These are phyloP conservation scores for Dolichomitus sp. DNA, from an alignment of 2,888 invertebrate species.

Conservation along the genomic window DNA sequence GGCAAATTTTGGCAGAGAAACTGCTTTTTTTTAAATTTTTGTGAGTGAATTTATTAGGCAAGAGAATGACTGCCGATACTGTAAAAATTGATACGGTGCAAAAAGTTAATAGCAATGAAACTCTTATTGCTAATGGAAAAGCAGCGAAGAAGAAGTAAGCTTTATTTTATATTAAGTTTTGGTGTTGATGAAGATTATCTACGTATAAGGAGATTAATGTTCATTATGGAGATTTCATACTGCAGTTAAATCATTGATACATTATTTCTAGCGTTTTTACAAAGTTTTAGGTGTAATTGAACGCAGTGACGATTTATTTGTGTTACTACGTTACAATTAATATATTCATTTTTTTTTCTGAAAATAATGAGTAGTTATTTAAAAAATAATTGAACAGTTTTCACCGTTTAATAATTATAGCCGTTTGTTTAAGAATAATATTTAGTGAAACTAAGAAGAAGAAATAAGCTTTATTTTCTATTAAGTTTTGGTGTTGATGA, in stretches of 20 bases:
- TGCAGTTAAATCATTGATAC: too few relatives aligned
- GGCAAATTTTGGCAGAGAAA: neutral
- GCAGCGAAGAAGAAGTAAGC: conserved; percentile 50
- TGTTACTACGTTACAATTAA: too few relatives aligned
- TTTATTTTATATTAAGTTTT: neutral
- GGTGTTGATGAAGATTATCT: neutral
- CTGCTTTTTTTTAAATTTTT: neutral
- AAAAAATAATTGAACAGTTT: too few relatives aligned
- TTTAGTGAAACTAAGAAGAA: conserved; percentile 31
- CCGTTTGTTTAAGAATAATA: too few relatives aligned
- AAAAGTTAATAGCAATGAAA: conserved; percentile 19
- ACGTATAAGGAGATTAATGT: neutral
- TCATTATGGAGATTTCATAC: neutral
- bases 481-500: neutral
- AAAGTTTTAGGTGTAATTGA: too few relatives aligned
- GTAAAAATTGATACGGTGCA: neutral
- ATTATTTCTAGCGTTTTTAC: too few relatives aligned
- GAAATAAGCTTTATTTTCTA: conserved; percentile 47
- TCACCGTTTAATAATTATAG: too few relatives aligned
- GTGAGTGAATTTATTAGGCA: conserved; percentile 7
- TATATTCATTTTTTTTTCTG: too few relatives aligned
- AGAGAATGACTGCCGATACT: conserved; percentile 39
- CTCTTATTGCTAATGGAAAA: conserved; percentile 31
- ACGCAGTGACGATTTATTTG: too few relatives aligned
- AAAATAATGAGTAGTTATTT: too few relatives aligned